These are phyloP conservation scores for Ferrisia virgata DNA, from an alignment of 2,888 invertebrate genomes.

Conservation along the genomic window DNA sequence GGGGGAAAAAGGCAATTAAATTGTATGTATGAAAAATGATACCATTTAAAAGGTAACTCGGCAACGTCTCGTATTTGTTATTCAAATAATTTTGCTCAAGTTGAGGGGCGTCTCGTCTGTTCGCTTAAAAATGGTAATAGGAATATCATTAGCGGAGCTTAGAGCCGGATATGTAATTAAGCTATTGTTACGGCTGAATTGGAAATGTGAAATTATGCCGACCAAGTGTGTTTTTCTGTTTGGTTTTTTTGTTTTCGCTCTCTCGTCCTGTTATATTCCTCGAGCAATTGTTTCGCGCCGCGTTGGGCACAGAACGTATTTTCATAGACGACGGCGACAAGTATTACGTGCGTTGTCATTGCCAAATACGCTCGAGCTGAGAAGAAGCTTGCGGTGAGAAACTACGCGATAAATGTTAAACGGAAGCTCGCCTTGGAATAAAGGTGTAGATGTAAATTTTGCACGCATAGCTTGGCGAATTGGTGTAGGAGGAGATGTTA, in stretches of 20 bases:
- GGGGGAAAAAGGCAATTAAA: background rate
- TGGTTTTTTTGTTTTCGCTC: background rate
- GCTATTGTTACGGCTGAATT: conserved; percentile 19
- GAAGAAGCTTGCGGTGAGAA: background rate
- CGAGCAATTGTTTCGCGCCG: background rate
- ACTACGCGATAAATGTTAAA: background rate
- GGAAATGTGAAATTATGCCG: background rate
- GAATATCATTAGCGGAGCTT: background rate
- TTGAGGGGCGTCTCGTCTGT: background rate
- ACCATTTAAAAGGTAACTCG: background rate
- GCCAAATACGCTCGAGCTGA: background rate
- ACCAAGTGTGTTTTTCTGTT: background rate
- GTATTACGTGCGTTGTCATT: background rate
- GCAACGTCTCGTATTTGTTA: background rate
- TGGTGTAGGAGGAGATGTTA: background rate
- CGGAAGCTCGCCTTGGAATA: background rate
- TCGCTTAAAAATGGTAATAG: background rate
- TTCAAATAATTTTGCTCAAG: background rate
- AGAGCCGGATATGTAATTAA: conserved; percentile 24
- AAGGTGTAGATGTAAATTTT: background rate
- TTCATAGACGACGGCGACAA: background rate
- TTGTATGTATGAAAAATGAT: background rate
- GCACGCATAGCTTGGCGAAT: background rate
- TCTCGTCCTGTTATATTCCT: background rate
- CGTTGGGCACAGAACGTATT: no score